Evolutionary conservation across 2,888 invertebrate genomes (phyloP).

Genomic region (Leucozona laternaria): DNA sequence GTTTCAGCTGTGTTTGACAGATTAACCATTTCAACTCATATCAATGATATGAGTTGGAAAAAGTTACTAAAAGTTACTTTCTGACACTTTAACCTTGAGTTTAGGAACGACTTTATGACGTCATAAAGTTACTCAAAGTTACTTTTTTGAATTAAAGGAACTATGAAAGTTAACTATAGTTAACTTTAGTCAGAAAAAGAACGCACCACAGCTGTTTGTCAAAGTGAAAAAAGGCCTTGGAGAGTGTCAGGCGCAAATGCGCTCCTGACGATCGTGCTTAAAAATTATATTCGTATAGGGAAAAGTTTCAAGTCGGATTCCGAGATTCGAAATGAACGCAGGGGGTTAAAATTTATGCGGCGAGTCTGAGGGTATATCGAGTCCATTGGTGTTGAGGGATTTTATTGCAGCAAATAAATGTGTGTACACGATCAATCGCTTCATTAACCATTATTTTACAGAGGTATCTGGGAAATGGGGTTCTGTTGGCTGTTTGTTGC

Average conservation of each 20-base stretch:
- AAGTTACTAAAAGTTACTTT: too few relatives aligned
- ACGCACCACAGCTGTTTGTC: too few relatives aligned
- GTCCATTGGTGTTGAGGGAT: slow-evolving; percentile 68
- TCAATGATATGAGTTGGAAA: too few relatives aligned
- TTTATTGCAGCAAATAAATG: slow-evolving; percentile 73
- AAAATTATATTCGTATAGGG: slow-evolving; percentile 44
- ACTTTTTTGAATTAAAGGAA: too few relatives aligned
- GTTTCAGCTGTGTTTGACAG: too few relatives aligned
- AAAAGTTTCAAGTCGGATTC: slow-evolving; percentile 24
- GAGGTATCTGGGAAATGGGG: slow-evolving; percentile 14
- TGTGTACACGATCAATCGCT: slow-evolving; percentile 72
- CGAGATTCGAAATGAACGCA: not conserved
- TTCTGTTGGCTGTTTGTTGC: not conserved
- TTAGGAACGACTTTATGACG: too few relatives aligned
- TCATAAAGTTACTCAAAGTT: too few relatives aligned
- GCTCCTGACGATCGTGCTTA: slow-evolving; percentile 36
- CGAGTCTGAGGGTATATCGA: slow-evolving; percentile 37
- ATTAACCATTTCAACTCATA: too few relatives aligned
- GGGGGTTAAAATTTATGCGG: slow-evolving; percentile 16
- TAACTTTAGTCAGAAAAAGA: too few relatives aligned
- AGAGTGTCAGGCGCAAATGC: not conserved
- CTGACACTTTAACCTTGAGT: too few relatives aligned
- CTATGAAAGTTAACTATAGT: too few relatives aligned
- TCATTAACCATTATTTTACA: slow-evolving; percentile 66
- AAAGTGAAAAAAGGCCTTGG: too few relatives aligned